phyloP scores from a whole-genome alignment of 2,113 vertebrate genomes.

The Himantopus leucocephalus region DNA sequence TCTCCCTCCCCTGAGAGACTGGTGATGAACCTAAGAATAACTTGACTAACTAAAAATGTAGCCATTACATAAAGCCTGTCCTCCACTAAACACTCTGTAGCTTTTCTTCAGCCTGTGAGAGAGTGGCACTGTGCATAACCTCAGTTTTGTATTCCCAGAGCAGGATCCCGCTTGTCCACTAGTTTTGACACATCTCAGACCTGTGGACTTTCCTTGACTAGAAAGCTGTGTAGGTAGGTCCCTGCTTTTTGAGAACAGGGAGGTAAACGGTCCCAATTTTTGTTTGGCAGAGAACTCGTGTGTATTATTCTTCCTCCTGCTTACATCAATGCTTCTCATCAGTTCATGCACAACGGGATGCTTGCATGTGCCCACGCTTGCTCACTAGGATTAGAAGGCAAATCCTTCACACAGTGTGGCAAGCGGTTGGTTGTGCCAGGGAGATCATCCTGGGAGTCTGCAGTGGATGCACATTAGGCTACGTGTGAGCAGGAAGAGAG shows the following conservation, averaged over 20 bases:
- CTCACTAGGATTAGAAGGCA: background rate
- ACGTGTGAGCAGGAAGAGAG: background rate
- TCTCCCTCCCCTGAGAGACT: background rate
- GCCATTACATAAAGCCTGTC: constrained; percentile 18
- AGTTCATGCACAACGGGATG: background rate
- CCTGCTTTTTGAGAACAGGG: background rate
- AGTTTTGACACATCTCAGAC: background rate
- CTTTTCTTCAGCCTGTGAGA: background rate
- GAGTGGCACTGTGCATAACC: background rate
- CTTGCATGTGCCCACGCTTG: background rate
- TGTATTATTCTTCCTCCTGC: background rate
- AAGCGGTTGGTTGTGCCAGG: background rate
- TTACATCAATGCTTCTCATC: background rate
- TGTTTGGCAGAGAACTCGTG: background rate
- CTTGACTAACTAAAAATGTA: constrained; percentile 19
- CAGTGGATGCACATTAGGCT: background rate
- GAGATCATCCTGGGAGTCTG: background rate
- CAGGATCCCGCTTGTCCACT: background rate
- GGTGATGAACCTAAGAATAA: constrained; percentile 42
- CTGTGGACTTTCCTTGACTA: background rate
- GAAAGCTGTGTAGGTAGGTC: background rate
- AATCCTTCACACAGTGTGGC: background rate
- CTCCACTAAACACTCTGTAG: background rate
- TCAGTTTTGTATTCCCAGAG: background rate
- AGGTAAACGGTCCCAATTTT: background rate